Evolutionary conservation across 2,888 invertebrate species (phyloP).

Genomic region (Acanthosepion esculentum): DNA sequence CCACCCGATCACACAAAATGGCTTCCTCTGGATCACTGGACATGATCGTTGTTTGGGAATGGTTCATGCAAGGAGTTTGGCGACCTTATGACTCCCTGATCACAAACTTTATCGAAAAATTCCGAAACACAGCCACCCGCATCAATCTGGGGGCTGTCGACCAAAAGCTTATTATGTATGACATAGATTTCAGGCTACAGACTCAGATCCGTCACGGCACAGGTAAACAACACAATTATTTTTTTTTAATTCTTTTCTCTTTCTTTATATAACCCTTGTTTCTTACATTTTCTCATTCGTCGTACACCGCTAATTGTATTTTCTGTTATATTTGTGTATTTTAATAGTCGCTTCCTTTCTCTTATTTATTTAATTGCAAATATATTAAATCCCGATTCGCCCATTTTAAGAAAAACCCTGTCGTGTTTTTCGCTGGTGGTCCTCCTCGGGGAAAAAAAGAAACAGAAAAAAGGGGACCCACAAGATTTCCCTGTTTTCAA

Average conservation of each 20-base stretch:
- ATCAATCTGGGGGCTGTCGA: slow-evolving; percentile 62
- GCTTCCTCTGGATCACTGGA: slow-evolving; percentile 41
- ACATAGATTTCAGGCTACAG: slow-evolving; percentile 61
- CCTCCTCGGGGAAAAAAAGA: neutral
- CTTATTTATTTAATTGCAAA: neutral
- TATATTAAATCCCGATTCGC: neutral
- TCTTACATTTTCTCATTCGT: neutral
- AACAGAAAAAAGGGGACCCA: neutral
- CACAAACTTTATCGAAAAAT: slow-evolving; percentile 63
- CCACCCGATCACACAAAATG: neutral
- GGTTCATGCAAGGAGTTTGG: slow-evolving; percentile 68
- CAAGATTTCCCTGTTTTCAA: neutral
- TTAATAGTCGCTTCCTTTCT: neutral
- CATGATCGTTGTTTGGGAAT: slow-evolving; percentile 70
- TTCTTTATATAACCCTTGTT: neutral
- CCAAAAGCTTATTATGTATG: slow-evolving; percentile 59
- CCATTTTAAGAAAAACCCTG: slow-evolving; percentile 33
- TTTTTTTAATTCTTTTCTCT: neutral
- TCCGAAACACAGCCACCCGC: slow-evolving; percentile 53
- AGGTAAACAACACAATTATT: slow-evolving; percentile 57
- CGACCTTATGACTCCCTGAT: slow-evolving; percentile 66
- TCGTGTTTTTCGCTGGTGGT: too few species aligned
- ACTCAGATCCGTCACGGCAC: slow-evolving; percentile 65
- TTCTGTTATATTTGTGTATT: neutral
- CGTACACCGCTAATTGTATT: neutral